Conservation (phyloP, 2,797 vertebrate genomes). For the Aythya fuligula region DNA sequence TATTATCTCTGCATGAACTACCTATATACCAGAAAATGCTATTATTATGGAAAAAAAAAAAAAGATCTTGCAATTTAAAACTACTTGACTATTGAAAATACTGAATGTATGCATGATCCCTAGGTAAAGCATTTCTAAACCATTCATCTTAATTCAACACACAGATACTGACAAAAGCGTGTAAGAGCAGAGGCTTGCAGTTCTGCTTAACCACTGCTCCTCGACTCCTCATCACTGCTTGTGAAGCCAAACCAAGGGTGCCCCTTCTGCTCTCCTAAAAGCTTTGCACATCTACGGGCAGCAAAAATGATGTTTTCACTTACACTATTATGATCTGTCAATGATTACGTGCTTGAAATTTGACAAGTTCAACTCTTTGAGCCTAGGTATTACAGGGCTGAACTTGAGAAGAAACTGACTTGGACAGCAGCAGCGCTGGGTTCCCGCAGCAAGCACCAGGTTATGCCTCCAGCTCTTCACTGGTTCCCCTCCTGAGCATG, state of each 20-base stretch:
- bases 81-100: neutral
- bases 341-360: neutral
- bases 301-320: neutral
- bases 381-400: no score
- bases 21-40: neutral
- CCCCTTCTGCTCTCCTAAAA: neutral
- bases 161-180: neutral
- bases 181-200: neutral
- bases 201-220: neutral
- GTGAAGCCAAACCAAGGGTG: accelerated
- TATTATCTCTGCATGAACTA: neutral
- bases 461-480: neutral
- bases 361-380: neutral
- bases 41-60: neutral
- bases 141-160: neutral
- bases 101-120: neutral
- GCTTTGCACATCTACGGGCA: accelerated
- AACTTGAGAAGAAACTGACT: neutral
- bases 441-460: accelerated
- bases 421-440: accelerated
- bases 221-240: neutral
- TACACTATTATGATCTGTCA: neutral
- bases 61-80: neutral
- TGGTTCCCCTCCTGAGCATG: neutral
- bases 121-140: neutral